Base-by-base conservation (phyloP, 2,888 invertebrate genomes). In the Rhagium mordax region DNA sequence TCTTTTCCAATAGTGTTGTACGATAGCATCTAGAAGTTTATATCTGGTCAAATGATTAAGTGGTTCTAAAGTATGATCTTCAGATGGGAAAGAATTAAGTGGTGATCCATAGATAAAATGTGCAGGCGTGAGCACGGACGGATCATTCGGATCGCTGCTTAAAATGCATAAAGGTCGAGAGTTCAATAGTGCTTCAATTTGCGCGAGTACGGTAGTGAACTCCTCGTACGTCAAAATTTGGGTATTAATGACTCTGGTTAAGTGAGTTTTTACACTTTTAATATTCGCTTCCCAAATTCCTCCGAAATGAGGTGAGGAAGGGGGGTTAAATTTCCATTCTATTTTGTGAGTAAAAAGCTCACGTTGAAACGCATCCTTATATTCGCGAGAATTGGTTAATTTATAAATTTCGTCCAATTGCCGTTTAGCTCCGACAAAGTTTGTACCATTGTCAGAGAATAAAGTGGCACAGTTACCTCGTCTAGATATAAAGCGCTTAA, bases 251-350 rank as follows among this genome's bases (percentile, higher is more conserved):
- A 79, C 66, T 29, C 78, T 61, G 4, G 70, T n/a, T n/a, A n/a
- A n/a, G n/a, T n/a, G n/a, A n/a, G n/a, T n/a, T n/a, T n/a, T n/a
- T n/a, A n/a, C n/a, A n/a, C n/a, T n/a, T n/a, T n/a, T n/a, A n/a
- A n/a, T n/a, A n/a, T n/a, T n/a, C n/a, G n/a, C n/a, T n/a, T 61
- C 84, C 81, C 82, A 83, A 4, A 82, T 53, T 10, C 83, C 82
- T 0, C 83, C 81, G 60, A 80, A 79, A 62, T 83, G 79, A 0
- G 82, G 80, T 13, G 80, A 68, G n/a, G 51, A 53, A 6, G 82
- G 78, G 2, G 82, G 81, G 29, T 78, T 82, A 59, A 82, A 84
- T 24, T 80, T 72, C 69, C 69, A 69, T 24, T n/a, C n/a, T n/a
- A n/a, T n/a, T n/a, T n/a, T n/a, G n/a, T n/a, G n/a, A n/a, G n/a